Conservation (phyloP, 2,888 invertebrate genomes). For the Pterobdella sp. region DNA sequence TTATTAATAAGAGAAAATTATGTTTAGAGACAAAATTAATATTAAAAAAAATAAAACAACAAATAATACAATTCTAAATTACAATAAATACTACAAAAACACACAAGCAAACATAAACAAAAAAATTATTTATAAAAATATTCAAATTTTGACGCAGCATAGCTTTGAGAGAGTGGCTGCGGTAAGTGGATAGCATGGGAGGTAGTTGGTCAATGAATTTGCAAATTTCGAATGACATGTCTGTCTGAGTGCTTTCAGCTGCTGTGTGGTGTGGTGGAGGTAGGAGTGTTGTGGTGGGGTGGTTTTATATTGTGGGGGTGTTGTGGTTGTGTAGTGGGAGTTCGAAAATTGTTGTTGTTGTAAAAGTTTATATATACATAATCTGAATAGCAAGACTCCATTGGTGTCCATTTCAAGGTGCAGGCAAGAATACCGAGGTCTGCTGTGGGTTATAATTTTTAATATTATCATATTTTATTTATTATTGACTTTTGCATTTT, state of each 20-base stretch:
- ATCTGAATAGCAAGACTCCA: slow-evolving; percentile 26
- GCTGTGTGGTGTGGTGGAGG: neutral
- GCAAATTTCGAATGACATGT: neutral
- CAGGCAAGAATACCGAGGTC: slow-evolving; percentile 41
- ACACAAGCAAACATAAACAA: too few species aligned
- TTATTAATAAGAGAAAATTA: too few species aligned
- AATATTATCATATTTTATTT: too few species aligned
- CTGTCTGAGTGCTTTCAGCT: neutral
- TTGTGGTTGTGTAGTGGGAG: neutral
- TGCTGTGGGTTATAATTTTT: slow-evolving; percentile 42
- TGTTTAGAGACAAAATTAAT: neutral
- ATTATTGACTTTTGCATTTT: too few species aligned
- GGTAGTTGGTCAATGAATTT: neutral
- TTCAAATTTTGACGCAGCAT: neutral
- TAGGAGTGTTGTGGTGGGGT: neutral
- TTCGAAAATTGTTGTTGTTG: neutral
- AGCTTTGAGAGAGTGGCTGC: neutral
- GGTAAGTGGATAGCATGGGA: slow-evolving; percentile 2
- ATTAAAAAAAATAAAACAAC: neutral
- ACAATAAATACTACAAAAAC: too few species aligned
- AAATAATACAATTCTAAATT: neutral
- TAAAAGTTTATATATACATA: slow-evolving; percentile 14
- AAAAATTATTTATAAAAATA: too few species aligned
- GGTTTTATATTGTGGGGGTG: neutral
- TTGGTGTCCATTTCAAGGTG: slow-evolving; percentile 29